These are phyloP conservation scores for Tetramorium simillimum DNA, from an alignment of 1,140 invertebrate species.

Conservation along the genomic window DNA sequence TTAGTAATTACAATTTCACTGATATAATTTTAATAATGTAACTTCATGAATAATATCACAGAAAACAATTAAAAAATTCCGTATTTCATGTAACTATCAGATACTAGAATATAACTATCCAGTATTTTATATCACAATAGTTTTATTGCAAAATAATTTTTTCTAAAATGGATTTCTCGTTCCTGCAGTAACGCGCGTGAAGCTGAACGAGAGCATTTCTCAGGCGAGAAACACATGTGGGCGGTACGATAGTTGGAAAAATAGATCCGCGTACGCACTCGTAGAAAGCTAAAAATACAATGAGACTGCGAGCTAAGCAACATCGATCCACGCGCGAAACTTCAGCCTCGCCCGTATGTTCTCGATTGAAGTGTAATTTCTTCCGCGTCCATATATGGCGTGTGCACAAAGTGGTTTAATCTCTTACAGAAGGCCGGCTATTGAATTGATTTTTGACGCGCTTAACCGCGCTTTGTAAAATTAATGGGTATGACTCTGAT, in stretches of 20 bases:
- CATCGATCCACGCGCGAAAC: slow-evolving; percentile 41
- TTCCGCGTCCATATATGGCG: slow-evolving; percentile 50
- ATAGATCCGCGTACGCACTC: slow-evolving; percentile 54
- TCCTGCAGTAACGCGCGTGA: background rate
- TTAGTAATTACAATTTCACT: background rate
- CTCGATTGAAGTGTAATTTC: slow-evolving; percentile 51
- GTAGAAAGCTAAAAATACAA: slow-evolving; percentile 59
- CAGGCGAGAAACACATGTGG: background rate
- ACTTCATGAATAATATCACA: background rate
- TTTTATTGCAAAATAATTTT: background rate
- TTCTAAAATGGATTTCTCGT: slow-evolving; percentile 1
- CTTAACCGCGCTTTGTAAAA: slow-evolving; percentile 9
- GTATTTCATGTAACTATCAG: background rate
- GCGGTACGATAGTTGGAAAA: slow-evolving; percentile 41
- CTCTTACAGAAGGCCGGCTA: slow-evolving; percentile 40
- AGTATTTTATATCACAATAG: background rate
- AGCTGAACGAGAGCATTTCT: background rate
- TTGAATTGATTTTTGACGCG: slow-evolving; percentile 29
- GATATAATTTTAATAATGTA: background rate
- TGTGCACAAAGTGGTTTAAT: slow-evolving; percentile 49
- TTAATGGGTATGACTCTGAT: slow-evolving; percentile 17
- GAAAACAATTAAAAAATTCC: background rate
- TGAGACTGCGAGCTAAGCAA: slow-evolving; percentile 26
- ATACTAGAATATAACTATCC: background rate
- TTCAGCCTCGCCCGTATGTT: slow-evolving; percentile 42